Percentiles rank a stretch among this genome's conserved stretches.
phyloP scores from a whole-genome alignment of 1,140 invertebrate genomes.

The Gonatopus flavifemur region DNA sequence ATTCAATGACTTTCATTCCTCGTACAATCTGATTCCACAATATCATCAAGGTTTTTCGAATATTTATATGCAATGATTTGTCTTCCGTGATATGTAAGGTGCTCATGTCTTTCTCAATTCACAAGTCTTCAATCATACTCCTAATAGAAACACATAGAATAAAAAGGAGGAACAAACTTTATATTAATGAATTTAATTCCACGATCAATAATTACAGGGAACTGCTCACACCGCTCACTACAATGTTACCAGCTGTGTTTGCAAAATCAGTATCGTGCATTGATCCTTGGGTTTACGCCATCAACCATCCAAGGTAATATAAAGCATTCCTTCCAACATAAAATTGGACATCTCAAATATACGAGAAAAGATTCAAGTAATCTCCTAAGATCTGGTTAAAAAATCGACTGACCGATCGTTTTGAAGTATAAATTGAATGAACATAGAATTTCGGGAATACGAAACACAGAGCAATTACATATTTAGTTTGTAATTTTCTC shows the following conservation, averaged over 20 bases:
- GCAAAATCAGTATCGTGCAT: constrained; percentile 74
- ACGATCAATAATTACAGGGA: constrained; percentile 47
- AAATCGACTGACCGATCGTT: neutral
- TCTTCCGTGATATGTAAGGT: neutral
- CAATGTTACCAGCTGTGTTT: constrained; percentile 74
- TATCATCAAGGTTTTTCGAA: neutral
- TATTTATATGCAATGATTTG: too few species aligned
- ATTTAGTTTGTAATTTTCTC: neutral
- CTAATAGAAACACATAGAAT: too few species aligned
- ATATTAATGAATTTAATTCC: neutral
- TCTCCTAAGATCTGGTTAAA: neutral
- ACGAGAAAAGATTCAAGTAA: neutral
- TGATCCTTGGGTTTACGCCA: constrained; percentile 78
- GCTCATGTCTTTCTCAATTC: too few species aligned
- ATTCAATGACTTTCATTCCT: too few species aligned
- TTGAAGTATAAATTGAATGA: neutral
- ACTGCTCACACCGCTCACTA: constrained; percentile 66
- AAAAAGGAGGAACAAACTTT: too few species aligned
- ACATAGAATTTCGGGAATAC: neutral
- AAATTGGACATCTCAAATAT: neutral
- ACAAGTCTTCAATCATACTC: too few species aligned
- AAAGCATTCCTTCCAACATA: neutral
- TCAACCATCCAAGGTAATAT: constrained; percentile 73
- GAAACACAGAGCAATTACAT: neutral
- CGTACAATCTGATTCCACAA: too few species aligned